phyloP scores from a whole-genome alignment of 2,113 vertebrate genomes.

The Corvus moneduloides region DNA sequence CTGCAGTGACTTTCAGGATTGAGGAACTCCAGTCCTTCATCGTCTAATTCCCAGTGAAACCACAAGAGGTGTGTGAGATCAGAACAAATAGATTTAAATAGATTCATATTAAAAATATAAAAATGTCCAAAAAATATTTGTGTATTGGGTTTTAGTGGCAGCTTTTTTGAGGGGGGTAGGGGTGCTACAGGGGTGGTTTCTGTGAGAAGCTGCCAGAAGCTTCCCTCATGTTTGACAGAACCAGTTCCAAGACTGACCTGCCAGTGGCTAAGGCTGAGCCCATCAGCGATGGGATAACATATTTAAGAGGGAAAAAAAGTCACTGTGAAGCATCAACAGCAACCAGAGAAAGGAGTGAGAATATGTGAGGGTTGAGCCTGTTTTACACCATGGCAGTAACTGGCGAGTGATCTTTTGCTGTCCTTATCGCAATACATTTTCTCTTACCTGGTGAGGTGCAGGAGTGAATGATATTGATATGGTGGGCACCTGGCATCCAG shows the following conservation, averaged over 20 bases:
- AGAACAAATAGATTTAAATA: background rate
- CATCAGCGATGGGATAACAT: fast-evolving
- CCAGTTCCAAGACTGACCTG: background rate
- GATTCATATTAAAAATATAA: background rate
- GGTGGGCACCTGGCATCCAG: background rate
- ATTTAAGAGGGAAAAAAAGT: background rate
- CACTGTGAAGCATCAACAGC: background rate
- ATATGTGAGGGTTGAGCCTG: background rate
- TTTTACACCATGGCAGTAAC: background rate
- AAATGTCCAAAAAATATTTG: background rate
- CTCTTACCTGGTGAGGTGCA: background rate
- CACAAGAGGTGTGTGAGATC: background rate
- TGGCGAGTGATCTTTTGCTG: background rate
- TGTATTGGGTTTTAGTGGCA: background rate
- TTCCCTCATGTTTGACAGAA: fast-evolving
- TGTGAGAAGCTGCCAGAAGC: background rate
- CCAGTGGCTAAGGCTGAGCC: background rate
- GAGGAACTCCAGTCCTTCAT: background rate
- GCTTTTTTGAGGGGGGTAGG: fast-evolving
- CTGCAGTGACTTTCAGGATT: background rate
- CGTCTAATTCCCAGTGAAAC: background rate
- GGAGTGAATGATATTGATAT: background rate
- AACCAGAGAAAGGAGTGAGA: background rate
- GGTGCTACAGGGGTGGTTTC: background rate
- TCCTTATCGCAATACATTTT: background rate